phyloP scores from a whole-genome alignment of 2,888 invertebrate species.

The Lycaena phlaeas region DNA sequence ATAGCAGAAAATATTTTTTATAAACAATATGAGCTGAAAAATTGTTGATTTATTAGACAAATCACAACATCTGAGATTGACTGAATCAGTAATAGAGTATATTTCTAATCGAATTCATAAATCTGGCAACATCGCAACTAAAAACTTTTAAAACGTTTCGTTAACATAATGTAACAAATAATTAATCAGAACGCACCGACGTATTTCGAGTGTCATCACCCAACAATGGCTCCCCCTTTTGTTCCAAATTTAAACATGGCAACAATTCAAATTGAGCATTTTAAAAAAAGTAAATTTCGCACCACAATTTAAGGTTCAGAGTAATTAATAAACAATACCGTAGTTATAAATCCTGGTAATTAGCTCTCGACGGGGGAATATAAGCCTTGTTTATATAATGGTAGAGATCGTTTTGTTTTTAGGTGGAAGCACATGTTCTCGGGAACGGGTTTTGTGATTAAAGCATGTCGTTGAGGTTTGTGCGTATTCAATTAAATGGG shows the following conservation, averaged over 20 bases:
- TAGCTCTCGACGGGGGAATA: neutral
- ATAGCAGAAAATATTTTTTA: too few relatives aligned
- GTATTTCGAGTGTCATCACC: neutral
- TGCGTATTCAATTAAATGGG: slow-evolving; percentile 1
- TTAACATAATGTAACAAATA: neutral
- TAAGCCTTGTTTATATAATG: neutral
- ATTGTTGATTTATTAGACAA: too few relatives aligned
- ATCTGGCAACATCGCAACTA: neutral
- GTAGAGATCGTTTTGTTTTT: neutral
- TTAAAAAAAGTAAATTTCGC: slow-evolving; percentile 10
- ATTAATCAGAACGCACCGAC: neutral
- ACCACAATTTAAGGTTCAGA: slow-evolving; percentile 11
- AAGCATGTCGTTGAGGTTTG: slow-evolving; percentile 4
- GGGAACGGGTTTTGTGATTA: neutral
- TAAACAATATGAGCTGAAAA: too few relatives aligned
- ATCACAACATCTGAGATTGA: too few relatives aligned
- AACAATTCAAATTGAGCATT: slow-evolving; percentile 5
- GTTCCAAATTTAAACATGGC: neutral
- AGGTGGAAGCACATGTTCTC: neutral
- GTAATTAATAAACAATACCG: slow-evolving; percentile 12
- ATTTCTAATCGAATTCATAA: neutral
- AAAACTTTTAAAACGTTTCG: neutral
- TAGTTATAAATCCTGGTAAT: slow-evolving; percentile 3
- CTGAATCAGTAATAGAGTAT: neutral
- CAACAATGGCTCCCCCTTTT: neutral